Base-by-base conservation (phyloP, 1,140 invertebrate species). In the Nephotettix cincticeps region DNA sequence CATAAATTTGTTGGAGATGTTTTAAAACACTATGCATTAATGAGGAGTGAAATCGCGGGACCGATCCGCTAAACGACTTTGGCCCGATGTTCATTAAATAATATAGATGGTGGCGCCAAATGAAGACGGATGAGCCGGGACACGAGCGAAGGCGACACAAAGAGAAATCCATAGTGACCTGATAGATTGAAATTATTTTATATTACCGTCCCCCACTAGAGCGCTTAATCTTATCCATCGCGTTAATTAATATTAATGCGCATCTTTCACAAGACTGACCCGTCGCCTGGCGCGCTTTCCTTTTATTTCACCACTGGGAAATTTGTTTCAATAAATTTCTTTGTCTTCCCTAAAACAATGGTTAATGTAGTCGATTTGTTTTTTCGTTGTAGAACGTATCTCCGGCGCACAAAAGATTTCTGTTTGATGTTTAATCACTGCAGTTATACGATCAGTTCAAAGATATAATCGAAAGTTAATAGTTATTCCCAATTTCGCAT, bases 111-210 rank as follows among this genome's bases (percentile, higher is more conserved):
- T 61, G 56, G 56, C 27, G 56, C 56, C 23, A 61, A 61, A 61
- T 61, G 56, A 61, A 61, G 56, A 61, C 56, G 27, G 56, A 61
- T 61, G 56, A 61, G 47, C 13, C 17, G 17, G 36, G 36, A 54
- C 11, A 54, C 13, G 47, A 61, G 56, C 13, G 23, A 28, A 51
- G 25, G 25, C 21, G 13, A 23, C 21, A 61, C 56, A 61, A 61
- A 27, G 56, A 61, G 56, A 14, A 61, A 51, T 51, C 27, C 56
- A 61, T 61, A 61, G 56, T 61, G 56, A 61, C 56, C 56, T 29
- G 56, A 61, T 61, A 61, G 56, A 61, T 61, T 61, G 56, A 61
- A 29, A 61, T 61, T 61, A 61, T 61, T 61, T 61, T 61, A 61
- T 61, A 61, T 61, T 61, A 61, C 56, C 56, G 25, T 61, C 25